These are phyloP conservation scores for Cheumatopsyche charites DNA, from an alignment of 1,140 invertebrate genomes.

Conservation along the genomic window DNA sequence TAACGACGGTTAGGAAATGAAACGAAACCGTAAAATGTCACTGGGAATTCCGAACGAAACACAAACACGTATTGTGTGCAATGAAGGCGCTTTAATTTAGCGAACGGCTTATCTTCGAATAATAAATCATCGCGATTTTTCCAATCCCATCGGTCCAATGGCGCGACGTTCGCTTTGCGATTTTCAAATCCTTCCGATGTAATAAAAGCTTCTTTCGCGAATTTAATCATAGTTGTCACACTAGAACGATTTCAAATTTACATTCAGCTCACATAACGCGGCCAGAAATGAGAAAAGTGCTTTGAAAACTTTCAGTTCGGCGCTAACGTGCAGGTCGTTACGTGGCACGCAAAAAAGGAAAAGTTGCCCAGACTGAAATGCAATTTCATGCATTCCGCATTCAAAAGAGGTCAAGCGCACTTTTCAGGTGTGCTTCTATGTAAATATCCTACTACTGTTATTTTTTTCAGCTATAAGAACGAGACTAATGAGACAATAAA, in stretches of 20 bases:
- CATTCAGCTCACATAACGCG: too few relatives aligned
- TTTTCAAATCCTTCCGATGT: too few relatives aligned
- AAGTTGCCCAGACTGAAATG: neutral
- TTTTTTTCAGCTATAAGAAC: constrained; percentile 8
- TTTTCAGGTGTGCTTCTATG: neutral
- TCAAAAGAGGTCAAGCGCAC: neutral
- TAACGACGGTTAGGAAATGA: constrained; percentile 41
- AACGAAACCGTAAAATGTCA: constrained; percentile 40
- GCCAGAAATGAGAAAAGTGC: neutral
- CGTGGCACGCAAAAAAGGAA: too few relatives aligned
- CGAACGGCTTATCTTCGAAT: constrained; percentile 40
- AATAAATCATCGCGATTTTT: constrained; percentile 40
- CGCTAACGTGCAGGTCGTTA: neutral
- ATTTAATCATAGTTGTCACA: too few relatives aligned
- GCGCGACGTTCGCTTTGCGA: too few relatives aligned
- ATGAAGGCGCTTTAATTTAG: constrained; percentile 31
- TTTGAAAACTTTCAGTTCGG: constrained; percentile 1
- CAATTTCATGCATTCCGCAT: constrained; percentile 16
- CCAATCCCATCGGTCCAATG: too few relatives aligned
- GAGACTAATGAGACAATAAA: constrained; percentile 41
- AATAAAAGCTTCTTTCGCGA: too few relatives aligned
- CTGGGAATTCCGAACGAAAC: constrained; percentile 32
- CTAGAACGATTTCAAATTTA: too few relatives aligned
- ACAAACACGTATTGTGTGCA: neutral
- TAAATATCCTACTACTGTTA: neutral